These are phyloP conservation scores for Blomia tropicalis DNA, from an alignment of 2,888 invertebrate species.

Conservation along the genomic window DNA sequence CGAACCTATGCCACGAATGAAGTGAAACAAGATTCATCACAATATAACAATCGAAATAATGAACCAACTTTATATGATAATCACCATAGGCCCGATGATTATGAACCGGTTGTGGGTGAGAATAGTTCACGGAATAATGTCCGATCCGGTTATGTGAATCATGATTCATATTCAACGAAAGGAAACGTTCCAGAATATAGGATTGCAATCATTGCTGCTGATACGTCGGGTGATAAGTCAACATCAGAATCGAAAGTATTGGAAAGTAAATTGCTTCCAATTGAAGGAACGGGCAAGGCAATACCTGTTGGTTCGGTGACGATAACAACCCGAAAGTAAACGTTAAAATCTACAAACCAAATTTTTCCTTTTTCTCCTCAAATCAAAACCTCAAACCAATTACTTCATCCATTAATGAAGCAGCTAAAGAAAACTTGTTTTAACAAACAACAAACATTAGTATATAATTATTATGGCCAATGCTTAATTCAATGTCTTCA, in stretches of 20 bases:
- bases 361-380: no score
- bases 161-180: neutral
- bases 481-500: no score
- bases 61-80: no score
- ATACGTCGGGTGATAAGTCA: neutral
- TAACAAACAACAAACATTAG: no score
- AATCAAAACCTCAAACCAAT: no score
- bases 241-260: neutral
- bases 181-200: slow-evolving; percentile 10
- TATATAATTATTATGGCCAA: no score
- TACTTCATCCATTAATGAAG: no score
- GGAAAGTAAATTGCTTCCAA: neutral
- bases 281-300: neutral
- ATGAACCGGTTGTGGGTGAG: neutral
- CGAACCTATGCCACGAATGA: slow-evolving; percentile 1
- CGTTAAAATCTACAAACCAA: no score
- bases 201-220: slow-evolving; percentile 11
- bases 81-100: neutral
- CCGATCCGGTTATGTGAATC: neutral
- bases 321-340: neutral
- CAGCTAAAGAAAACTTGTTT: no score
- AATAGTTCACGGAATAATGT: neutral
- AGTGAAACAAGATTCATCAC: no score
- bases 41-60: no score
- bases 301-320: neutral